A percentile compares a stretch with the other conserved stretches of the same genome.
Evolutionary conservation across 1,140 invertebrate genomes (phyloP).

Genomic region (Rhyacophila brunnea): DNA sequence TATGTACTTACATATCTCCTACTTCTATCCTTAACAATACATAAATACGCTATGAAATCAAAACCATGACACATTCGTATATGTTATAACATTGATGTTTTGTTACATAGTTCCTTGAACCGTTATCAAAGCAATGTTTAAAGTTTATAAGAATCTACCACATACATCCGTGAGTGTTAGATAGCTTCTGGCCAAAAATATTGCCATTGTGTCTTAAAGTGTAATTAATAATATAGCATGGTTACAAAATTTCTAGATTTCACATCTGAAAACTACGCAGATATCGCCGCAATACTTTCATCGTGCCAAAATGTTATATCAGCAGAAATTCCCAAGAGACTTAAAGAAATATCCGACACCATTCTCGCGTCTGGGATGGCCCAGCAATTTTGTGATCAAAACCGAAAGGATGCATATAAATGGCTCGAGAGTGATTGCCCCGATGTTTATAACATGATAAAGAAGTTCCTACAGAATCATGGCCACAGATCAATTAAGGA

Average conservation of each 20-base stretch:
- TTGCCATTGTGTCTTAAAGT: slow-evolving; percentile 2
- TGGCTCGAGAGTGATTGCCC: slow-evolving; percentile 61
- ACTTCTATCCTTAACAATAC: too few species aligned
- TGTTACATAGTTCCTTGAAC: too few species aligned
- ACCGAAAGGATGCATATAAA: slow-evolving; percentile 52
- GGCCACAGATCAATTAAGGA: slow-evolving; percentile 75
- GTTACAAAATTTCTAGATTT: slow-evolving; percentile 53
- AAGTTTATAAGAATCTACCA: too few species aligned
- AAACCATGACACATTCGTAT: too few species aligned
- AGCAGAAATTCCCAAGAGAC: slow-evolving; percentile 60
- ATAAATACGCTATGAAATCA: too few species aligned
- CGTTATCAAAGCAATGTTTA: too few species aligned
- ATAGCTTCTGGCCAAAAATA: too few species aligned
- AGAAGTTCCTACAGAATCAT: slow-evolving; percentile 66
- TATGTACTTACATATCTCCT: too few species aligned
- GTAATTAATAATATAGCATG: too few species aligned
- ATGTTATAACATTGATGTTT: too few species aligned
- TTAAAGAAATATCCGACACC: slow-evolving; percentile 56
- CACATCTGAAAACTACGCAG: slow-evolving; percentile 58
- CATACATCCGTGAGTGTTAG: too few species aligned
- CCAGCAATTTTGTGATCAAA: slow-evolving; percentile 56
- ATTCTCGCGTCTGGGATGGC: slow-evolving; percentile 51
- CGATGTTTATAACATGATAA: slow-evolving; percentile 51
- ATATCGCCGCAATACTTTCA: slow-evolving; percentile 63
- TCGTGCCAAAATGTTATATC: slow-evolving; percentile 66